phyloP scores from a whole-genome alignment of 2,797 vertebrate species.

The Adelosebastes latens region DNA sequence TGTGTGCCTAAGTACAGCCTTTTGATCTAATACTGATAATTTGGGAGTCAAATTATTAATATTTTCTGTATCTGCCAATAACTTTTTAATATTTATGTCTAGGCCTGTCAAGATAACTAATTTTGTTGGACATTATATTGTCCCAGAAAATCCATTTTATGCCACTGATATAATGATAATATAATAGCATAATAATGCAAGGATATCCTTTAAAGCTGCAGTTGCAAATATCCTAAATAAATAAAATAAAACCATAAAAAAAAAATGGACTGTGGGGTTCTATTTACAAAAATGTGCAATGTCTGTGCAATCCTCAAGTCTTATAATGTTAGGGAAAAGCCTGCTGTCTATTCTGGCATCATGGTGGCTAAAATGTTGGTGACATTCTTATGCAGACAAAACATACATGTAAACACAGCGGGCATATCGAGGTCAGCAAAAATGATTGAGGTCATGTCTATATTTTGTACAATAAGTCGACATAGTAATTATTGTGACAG shows the following conservation, averaged over 20 bases:
- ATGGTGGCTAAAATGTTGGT: not conserved
- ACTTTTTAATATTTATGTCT: not conserved
- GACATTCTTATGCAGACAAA: too few relatives aligned
- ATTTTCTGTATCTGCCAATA: not conserved
- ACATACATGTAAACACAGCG: fast-evolving
- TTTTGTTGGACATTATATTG: not conserved
- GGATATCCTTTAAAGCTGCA: too few relatives aligned
- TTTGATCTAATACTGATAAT: not conserved
- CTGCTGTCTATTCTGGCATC: not conserved
- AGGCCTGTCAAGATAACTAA: not conserved
- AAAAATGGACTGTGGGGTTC: fast-evolving
- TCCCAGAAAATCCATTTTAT: not conserved
- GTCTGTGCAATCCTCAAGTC: too few relatives aligned
- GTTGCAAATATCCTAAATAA: fast-evolving
- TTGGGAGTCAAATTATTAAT: not conserved
- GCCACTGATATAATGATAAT: too few relatives aligned
- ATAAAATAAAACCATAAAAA: not conserved
- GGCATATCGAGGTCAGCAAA: not conserved
- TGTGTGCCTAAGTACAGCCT: not conserved
- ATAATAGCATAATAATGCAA: not conserved
- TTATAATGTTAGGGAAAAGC: too few relatives aligned
- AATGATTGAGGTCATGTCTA: not conserved
- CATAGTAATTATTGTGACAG: not conserved
- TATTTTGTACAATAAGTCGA: not conserved
- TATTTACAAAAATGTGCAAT: too few relatives aligned